A percentile compares a stretch with the other conserved stretches of the same genome.
These are phyloP conservation scores for Ctenicera cuprea DNA, from an alignment of 2,888 invertebrate genomes.

Conservation along the genomic window DNA sequence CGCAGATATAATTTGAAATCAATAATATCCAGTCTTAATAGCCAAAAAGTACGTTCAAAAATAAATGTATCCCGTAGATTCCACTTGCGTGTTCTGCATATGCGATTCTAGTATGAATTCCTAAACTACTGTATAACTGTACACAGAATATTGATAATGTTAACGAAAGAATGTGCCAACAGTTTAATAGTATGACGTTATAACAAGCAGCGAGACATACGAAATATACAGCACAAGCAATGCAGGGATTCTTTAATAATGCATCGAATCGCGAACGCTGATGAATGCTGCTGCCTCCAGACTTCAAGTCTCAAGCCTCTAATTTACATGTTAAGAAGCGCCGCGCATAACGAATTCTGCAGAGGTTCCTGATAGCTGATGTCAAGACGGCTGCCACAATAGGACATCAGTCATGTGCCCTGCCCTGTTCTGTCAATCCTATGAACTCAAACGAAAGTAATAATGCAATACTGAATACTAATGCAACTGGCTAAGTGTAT, in stretches of 20 bases:
- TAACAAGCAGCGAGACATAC: constrained; percentile 27
- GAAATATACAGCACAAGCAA: constrained; percentile 45
- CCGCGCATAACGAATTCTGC: constrained; percentile 57
- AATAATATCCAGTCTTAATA: no score
- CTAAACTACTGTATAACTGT: not conserved
- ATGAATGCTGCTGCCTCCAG: constrained; percentile 49
- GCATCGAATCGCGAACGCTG: constrained; percentile 51
- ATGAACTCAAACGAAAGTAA: constrained; percentile 42
- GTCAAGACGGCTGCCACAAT: constrained; percentile 54
- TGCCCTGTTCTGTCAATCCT: constrained; percentile 49
- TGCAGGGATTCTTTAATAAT: constrained; percentile 53
- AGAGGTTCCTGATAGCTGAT: constrained; percentile 54
- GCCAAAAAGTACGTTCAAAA: no score
- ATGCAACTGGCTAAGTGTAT: constrained; percentile 34
- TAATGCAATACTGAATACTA: constrained; percentile 44
- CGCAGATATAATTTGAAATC: no score
- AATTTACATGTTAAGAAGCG: constrained; percentile 59
- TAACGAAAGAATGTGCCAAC: constrained; percentile 29
- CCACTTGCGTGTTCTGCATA: no score
- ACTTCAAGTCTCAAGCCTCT: constrained; percentile 46
- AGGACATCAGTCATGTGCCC: constrained; percentile 54
- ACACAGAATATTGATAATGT: constrained; percentile 17
- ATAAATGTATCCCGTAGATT: no score
- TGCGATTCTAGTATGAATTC: not conserved
- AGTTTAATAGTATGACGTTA: constrained; percentile 24